These are phyloP conservation scores for Xylota sylvarum DNA, from an alignment of 2,888 invertebrate species.

Conservation along the genomic window DNA sequence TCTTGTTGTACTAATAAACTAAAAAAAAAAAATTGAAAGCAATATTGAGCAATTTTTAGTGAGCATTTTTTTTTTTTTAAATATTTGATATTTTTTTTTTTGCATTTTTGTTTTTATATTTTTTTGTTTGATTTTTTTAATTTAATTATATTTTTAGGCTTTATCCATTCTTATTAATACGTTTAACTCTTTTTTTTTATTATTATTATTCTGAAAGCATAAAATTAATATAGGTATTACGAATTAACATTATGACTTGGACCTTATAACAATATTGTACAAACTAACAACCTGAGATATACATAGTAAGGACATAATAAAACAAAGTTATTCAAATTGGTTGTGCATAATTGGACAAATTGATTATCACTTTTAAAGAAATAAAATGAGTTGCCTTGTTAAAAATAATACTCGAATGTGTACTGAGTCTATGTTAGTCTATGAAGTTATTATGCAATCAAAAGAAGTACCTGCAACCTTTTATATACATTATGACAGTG, in stretches of 20 bases:
- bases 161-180: slow-evolving; percentile 70
- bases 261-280: slow-evolving; percentile 62
- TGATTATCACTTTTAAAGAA: not conserved
- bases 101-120: slow-evolving; percentile 42
- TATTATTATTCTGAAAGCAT: slow-evolving; percentile 72
- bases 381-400: not conserved
- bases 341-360: slow-evolving; percentile 56
- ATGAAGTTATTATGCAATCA: no score
- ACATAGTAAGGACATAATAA: slow-evolving; percentile 49
- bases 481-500: no score
- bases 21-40: slow-evolving; percentile 47
- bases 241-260: slow-evolving; percentile 59
- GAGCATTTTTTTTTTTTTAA: slow-evolving; percentile 60
- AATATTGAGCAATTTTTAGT: slow-evolving; percentile 70
- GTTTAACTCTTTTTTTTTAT: slow-evolving; percentile 67
- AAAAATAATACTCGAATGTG: no score
- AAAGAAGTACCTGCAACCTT: no score
- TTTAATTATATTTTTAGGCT: slow-evolving; percentile 50
- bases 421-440: no score
- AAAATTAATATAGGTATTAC: slow-evolving; percentile 63
- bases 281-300: slow-evolving; percentile 74
- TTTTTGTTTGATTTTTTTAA: slow-evolving; percentile 55
- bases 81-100: slow-evolving; percentile 69
- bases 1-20: slow-evolving; percentile 53
- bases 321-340: slow-evolving; percentile 32